phyloP scores from a whole-genome alignment of 1,140 invertebrate genomes.

The Drosophila baimaii region DNA sequence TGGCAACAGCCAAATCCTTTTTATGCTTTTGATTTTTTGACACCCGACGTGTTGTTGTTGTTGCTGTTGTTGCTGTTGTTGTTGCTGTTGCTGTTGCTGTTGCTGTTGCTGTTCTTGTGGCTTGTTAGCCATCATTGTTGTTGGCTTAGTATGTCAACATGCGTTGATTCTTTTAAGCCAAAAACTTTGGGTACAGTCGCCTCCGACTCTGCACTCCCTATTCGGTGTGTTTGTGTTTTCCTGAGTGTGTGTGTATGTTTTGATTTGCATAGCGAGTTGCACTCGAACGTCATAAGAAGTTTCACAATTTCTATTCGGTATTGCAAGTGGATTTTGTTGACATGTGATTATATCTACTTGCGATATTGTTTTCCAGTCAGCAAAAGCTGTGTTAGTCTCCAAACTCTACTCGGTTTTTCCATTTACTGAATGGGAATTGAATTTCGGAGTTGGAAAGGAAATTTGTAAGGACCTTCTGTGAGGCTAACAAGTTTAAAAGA shows the following conservation, averaged over 20 bases:
- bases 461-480: background rate
- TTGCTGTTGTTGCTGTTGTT: conserved; percentile 29
- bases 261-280: conserved; percentile 66
- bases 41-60: conserved; percentile 61
- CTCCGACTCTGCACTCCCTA: conserved; percentile 6
- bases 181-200: conserved; percentile 67
- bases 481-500: too few species aligned
- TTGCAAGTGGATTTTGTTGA: conserved; percentile 40
- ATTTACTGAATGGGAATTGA: background rate
- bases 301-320: conserved; percentile 30
- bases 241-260: conserved; percentile 16
- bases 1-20: conserved; percentile 82
- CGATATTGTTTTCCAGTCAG: conserved; percentile 20
- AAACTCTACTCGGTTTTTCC: background rate
- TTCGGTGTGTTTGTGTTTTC: background rate
- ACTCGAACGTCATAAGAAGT: conserved; percentile 45
- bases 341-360: conserved; percentile 39
- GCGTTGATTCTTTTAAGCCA: conserved; percentile 73
- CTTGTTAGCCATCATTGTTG: conserved; percentile 24
- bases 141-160: conserved; percentile 78
- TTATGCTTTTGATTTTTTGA: conserved; percentile 83
- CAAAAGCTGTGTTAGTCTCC: background rate
- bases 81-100: conserved; percentile 18
- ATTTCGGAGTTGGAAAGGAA: background rate
- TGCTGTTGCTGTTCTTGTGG: conserved; percentile 42